A percentile compares a stretch with the other conserved stretches of the same genome.
Conservation (phyloP, 2,113 vertebrate species). For the Miniopterus natalensis region DNA sequence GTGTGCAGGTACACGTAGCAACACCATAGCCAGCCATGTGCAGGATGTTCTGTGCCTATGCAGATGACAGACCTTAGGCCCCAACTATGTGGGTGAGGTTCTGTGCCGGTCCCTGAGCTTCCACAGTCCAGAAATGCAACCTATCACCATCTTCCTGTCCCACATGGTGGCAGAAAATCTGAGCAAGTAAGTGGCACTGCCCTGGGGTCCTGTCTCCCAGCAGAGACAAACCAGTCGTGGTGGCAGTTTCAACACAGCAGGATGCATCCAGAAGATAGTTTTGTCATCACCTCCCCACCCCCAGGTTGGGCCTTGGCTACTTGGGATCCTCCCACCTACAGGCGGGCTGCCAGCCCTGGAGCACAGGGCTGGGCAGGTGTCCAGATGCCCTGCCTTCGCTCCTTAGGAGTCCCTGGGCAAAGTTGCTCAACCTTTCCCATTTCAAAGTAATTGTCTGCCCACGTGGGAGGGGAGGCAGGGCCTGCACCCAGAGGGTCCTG, state of each 20-base stretch:
- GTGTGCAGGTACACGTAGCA: neutral
- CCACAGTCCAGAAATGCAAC: constrained; percentile 48
- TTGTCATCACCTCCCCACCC: neutral
- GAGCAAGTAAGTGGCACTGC: constrained; percentile 56
- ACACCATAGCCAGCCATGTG: neutral
- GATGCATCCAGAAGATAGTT: neutral
- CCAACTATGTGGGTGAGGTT: constrained; percentile 71
- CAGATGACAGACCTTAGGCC: constrained; percentile 74
- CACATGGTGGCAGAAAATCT: constrained; percentile 57
- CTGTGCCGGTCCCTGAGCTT: constrained; percentile 75
- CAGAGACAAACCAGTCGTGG: neutral
- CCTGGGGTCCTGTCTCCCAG: neutral
- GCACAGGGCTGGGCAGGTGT: neutral
- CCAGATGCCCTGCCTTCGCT: neutral
- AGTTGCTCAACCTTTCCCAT: constrained; percentile 67
- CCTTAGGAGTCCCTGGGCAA: constrained; percentile 77
- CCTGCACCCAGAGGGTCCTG: neutral
- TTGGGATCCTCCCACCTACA: neutral
- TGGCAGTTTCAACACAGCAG: neutral
- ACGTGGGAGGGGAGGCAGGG: neutral
- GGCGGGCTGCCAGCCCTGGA: neutral
- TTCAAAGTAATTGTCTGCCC: constrained; percentile 69
- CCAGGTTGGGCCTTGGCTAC: neutral
- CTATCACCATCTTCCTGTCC: constrained; percentile 69
- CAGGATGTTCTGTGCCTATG: fast-evolving